Conservation (phyloP, 1,140 invertebrate species). For the Drosophila elegans region DNA sequence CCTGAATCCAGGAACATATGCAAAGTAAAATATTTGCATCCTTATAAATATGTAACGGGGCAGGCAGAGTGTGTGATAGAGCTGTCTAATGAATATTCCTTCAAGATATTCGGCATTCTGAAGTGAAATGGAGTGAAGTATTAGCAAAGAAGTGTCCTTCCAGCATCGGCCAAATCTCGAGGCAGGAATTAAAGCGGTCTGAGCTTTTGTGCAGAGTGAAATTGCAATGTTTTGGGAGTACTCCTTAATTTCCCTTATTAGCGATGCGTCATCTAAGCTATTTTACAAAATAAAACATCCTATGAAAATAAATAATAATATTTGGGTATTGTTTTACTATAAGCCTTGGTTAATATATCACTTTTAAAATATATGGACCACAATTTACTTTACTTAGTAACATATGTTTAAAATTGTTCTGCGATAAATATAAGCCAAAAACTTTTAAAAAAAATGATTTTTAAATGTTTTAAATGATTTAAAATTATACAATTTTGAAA, state of each 20-base stretch:
- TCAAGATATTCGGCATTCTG: slow-evolving; percentile 57
- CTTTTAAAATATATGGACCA: too few relatives aligned
- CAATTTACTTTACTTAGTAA: too few relatives aligned
- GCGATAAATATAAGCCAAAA: too few relatives aligned
- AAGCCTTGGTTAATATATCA: too few relatives aligned
- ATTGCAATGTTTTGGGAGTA: slow-evolving; percentile 10
- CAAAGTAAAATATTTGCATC: slow-evolving; percentile 85
- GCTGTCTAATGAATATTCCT: slow-evolving; percentile 77
- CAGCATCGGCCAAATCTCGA: slow-evolving; percentile 20
- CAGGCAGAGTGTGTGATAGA: slow-evolving; percentile 21
- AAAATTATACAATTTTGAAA: too few relatives aligned
- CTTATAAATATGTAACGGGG: slow-evolving; percentile 80
- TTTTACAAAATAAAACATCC: background rate
- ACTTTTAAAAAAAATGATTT: too few relatives aligned
- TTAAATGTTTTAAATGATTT: too few relatives aligned
- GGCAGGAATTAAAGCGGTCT: background rate
- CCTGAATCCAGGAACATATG: slow-evolving; percentile 67
- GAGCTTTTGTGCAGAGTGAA: background rate
- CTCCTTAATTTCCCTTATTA: background rate
- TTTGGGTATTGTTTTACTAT: too few relatives aligned
- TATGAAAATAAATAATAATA: too few relatives aligned
- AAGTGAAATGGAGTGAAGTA: slow-evolving; percentile 42
- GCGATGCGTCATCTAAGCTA: background rate
- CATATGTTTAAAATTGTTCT: too few relatives aligned
- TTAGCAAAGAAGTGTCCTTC: slow-evolving; percentile 42